Evolutionary conservation across 2,888 invertebrate species (phyloP).

Genomic region (Brassicogethes aeneus): DNA sequence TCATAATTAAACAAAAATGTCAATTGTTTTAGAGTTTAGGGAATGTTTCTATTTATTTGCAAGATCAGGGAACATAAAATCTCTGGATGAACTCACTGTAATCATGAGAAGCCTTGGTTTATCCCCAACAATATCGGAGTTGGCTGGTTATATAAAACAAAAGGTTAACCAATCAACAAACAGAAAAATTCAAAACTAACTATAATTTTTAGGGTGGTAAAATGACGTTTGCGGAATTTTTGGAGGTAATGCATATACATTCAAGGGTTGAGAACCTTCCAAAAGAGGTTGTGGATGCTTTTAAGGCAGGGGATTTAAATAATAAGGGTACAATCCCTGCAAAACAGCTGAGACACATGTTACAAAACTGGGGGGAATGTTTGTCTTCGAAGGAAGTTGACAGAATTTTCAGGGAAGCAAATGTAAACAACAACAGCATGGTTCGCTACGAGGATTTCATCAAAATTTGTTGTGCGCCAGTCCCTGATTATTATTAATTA

Average conservation of each 20-base stretch:
- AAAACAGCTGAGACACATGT: constrained; percentile 72
- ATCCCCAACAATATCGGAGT: constrained; percentile 87
- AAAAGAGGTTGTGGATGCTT: constrained; percentile 80
- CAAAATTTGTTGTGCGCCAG: constrained; percentile 85
- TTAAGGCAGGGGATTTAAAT: constrained; percentile 73
- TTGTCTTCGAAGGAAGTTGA: constrained; percentile 70
- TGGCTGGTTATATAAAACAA: constrained; percentile 72
- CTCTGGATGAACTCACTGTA: constrained; percentile 81
- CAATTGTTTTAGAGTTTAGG: constrained; percentile 74
- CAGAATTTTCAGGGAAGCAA: constrained; percentile 85
- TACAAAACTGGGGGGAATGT: constrained; percentile 89
- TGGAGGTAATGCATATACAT: constrained; percentile 92
- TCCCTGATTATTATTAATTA: constrained; percentile 79
- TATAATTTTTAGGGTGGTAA: constrained; percentile 57
- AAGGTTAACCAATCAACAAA: constrained; percentile 31
- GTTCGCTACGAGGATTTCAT: constrained; percentile 89
- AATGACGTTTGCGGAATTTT: constrained; percentile 91
- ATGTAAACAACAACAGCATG: constrained; percentile 67
- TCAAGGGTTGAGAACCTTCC: constrained; percentile 75
- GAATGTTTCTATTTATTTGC: constrained; percentile 96
- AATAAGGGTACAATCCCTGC: constrained; percentile 70
- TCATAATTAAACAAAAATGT: too few relatives aligned
- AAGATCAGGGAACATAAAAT: constrained; percentile 78
- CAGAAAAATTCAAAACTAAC: background rate
- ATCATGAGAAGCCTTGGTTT: constrained; percentile 92